Evolutionary conservation across 2,888 invertebrate species (phyloP).

Genomic region (Cerastis leucographa): DNA sequence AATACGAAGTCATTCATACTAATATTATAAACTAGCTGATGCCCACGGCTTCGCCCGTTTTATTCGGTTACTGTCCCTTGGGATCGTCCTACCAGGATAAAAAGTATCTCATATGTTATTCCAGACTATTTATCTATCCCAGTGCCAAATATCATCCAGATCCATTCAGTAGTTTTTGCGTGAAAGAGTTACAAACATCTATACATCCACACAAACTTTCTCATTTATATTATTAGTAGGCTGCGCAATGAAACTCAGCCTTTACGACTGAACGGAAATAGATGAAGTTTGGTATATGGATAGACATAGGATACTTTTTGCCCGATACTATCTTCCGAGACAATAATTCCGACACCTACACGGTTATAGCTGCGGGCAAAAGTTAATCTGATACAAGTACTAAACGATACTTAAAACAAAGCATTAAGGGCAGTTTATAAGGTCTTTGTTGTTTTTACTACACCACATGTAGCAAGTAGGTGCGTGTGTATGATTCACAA

Average conservation of each 20-base stretch:
- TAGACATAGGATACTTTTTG: neutral
- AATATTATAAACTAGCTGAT: too few relatives aligned
- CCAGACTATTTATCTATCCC: too few relatives aligned
- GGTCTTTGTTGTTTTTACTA: slow-evolving; percentile 22
- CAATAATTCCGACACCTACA: neutral
- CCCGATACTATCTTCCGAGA: neutral
- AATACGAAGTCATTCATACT: neutral
- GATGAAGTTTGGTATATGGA: neutral
- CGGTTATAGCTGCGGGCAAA: neutral
- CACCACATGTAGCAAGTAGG: neutral
- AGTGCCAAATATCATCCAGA: too few relatives aligned
- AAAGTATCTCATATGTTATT: too few relatives aligned
- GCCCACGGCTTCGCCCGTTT: too few relatives aligned
- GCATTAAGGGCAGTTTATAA: neutral
- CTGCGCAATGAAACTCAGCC: neutral
- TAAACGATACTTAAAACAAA: neutral
- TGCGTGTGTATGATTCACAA: slow-evolving; percentile 14
- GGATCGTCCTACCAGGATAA: too few relatives aligned
- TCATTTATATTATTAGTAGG: too few relatives aligned
- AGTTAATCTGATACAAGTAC: neutral
- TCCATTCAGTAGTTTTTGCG: too few relatives aligned
- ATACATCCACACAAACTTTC: too few relatives aligned
- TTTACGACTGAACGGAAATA: neutral
- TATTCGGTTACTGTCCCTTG: too few relatives aligned
- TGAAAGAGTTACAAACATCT: too few relatives aligned